Conservation (phyloP, 2,113 vertebrate genomes). For the Bujurquina vittata region DNA sequence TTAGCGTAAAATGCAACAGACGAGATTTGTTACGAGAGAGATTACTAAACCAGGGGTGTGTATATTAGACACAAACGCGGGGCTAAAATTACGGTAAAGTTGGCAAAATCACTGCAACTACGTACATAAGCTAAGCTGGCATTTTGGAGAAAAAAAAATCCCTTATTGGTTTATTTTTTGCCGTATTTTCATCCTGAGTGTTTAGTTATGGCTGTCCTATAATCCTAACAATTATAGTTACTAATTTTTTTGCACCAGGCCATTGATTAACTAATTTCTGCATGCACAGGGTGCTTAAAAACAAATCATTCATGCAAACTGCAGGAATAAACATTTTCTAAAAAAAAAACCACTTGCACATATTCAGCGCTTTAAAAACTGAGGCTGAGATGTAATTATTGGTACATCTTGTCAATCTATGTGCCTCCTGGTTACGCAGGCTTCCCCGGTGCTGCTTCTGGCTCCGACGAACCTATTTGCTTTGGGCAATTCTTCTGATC, state of each 20-base stretch:
- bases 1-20: background rate
- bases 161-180: background rate
- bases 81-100: background rate
- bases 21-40: too few species aligned
- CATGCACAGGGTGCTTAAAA: background rate
- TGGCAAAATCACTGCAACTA: background rate
- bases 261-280: background rate
- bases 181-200: background rate
- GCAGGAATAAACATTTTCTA: background rate
- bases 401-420: background rate
- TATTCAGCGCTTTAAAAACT: background rate
- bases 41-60: background rate
- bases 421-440: constrained; percentile 14
- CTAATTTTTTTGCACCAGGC: background rate
- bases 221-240: background rate
- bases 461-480: constrained; percentile 40
- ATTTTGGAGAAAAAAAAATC: background rate
- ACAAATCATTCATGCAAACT: background rate
- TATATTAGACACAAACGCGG: background rate
- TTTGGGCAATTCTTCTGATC: constrained; percentile 68
- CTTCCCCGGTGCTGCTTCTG: constrained; percentile 32
- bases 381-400: background rate
- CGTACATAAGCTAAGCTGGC: background rate
- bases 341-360: too few species aligned
- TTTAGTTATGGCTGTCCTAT: background rate